Conservation (phyloP, 2,888 invertebrate genomes). For the Dryobota labecula region DNA sequence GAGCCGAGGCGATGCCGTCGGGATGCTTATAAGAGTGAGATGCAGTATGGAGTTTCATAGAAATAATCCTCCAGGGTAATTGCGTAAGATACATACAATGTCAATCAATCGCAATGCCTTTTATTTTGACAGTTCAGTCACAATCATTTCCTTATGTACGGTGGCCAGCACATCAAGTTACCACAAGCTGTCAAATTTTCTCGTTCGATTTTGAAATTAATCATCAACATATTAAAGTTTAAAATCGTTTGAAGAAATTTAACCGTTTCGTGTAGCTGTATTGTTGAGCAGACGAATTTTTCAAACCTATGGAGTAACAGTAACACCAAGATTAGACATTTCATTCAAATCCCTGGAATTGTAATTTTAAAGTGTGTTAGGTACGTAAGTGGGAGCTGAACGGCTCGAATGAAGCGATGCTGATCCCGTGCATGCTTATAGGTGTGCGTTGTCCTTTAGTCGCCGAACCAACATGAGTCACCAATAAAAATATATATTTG, state of each 20-base stretch:
- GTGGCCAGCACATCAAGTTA: too few species aligned
- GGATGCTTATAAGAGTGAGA: not conserved
- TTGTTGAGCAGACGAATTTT: not conserved
- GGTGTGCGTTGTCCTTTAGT: not conserved
- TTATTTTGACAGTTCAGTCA: not conserved
- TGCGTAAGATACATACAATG: not conserved
- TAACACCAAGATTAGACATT: not conserved
- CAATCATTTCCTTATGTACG: not conserved
- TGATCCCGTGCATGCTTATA: not conserved
- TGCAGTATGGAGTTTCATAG: not conserved
- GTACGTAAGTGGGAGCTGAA: too few species aligned
- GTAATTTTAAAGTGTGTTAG: not conserved
- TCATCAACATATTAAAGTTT: too few species aligned
- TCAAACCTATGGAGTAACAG: not conserved
- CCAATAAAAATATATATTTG: slow-evolving; percentile 30
- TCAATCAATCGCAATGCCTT: not conserved
- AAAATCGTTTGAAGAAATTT: too few species aligned
- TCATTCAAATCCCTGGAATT: not conserved
- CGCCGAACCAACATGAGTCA: slow-evolving; percentile 21
- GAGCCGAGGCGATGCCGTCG: not conserved
- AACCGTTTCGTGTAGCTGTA: too few species aligned
- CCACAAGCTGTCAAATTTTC: too few species aligned
- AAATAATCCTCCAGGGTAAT: not conserved
- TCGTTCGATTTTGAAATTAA: too few species aligned
- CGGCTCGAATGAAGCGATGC: not conserved